Base-by-base conservation (phyloP, 2,113 vertebrate species). In the Percina caprodes region DNA sequence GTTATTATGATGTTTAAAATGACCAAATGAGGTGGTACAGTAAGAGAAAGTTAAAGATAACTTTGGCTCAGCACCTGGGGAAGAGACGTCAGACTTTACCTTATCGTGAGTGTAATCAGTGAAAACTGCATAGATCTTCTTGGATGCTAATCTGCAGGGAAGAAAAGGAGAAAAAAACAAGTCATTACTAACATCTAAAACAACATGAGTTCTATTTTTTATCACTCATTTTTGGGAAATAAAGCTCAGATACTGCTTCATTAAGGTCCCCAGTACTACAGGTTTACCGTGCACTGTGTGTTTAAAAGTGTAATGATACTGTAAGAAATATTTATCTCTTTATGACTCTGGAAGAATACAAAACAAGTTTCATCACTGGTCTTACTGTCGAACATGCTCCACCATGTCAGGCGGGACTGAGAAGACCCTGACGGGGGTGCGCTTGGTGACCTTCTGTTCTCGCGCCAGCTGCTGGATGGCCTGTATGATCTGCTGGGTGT, bases 401-500 rank as follows among this genome's bases (percentile, higher is more conserved):
- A 98, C 95, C 74, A 98, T 96, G 78, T 97, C 96, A 4, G 93
- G 54, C 0, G 96, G 91, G 51, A 95, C 90, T 2, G 69, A 70
- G 85, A 97, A 99, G 15, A 97, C 69, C 89, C 96, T 99, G 79
- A 94, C 93, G 0, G 96, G 96, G 1, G 93, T 93, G 66, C 98
- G 96, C 89, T 99, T 99, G 85, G 65, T 88, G 65, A 95, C 80
- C 0, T 96, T 96, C 5, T 48, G 84, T 59, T 99, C 96, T 72
- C 92, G 95, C 46, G 80, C 95, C 84, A 99, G 88, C 75, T 99
- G 97, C 86, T 99, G 96, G 82, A 99, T 97, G 77, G 94, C 95
- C 11, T 93, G 95, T 74, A 99, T 97, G 86, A 99, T 97, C 76
- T 98, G 96, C 89, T 98, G 97, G 1, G 94, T 95, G 24, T 99